Base-by-base conservation (phyloP, 2,113 vertebrate species). In the Telmatochromis bifrenatus region DNA sequence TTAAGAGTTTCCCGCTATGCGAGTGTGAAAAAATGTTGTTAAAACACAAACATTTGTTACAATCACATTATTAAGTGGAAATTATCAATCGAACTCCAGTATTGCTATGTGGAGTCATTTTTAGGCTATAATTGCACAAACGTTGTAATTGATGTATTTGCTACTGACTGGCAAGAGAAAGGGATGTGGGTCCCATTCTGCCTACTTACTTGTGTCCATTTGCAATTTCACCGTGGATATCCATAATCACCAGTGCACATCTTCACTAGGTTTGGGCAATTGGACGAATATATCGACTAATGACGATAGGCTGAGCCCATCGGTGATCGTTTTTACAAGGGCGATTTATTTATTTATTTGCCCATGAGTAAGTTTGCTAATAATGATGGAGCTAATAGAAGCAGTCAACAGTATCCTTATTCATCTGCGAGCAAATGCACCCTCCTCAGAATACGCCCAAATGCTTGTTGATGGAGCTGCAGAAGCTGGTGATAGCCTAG, bases 371-470 rank as follows among this genome's bases (percentile, higher is more conserved):
- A 62, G 58, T 62, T 62, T 60, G 56, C 56, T 60, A 60, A 60
- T 7, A 60, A 60, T 60, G 28, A 60, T 60, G 28, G 28, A 7
- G 28, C 15, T 10, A 33, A 60, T 60, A 10, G 15, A 60, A 33
- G 56, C 56, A 60, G 56, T 60, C 15, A 60, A 60, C 54, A 56
- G 54, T 21, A 23, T 0, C 53, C 11, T 55, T 2, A 7, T 55
- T 55, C 53, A 55, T 55, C 21, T 55, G 53, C 1, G 53, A 55
- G 53, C 53, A 55, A 55, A 55, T 23, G 53, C 53, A 7, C 53
- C 10, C 0, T 0, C 11, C 54, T 56, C 21, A 14, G 3, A 26
- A 1, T 26, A 1, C 54, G 1, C 4, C 7, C 21, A 56, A 56
- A 1, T 26, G 54, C 54, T 14, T 56, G 54, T 56, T 56, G 54